These are phyloP conservation scores for Halichoeres trimaculatus DNA, from an alignment of 2,113 vertebrate species.

Conservation along the genomic window DNA sequence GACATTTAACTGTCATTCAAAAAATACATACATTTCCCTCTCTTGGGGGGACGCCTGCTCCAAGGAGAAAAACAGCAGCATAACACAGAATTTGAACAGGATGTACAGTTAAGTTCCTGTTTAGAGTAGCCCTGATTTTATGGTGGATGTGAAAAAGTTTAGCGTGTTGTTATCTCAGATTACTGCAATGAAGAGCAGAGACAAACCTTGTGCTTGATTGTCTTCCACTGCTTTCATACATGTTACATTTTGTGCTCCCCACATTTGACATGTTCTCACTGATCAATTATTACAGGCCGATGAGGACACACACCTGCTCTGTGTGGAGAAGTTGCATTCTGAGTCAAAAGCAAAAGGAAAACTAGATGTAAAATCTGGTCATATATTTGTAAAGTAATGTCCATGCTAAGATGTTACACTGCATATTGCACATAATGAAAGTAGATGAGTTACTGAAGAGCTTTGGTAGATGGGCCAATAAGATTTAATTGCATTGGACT, in stretches of 20 bases:
- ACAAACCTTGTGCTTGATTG: not conserved
- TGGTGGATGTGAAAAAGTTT: too few species aligned
- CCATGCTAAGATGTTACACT: not conserved
- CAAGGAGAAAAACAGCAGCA: not conserved
- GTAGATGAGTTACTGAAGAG: slow-evolving; percentile 20
- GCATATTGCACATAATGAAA: not conserved
- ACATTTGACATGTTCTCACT: not conserved
- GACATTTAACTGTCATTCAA: slow-evolving; percentile 1
- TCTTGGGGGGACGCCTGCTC: too few species aligned
- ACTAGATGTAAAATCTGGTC: not conserved
- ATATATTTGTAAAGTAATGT: not conserved
- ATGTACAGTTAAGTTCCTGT: not conserved
- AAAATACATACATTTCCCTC: not conserved
- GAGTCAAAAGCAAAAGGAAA: not conserved
- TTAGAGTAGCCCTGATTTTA: not conserved
- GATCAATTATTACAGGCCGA: not conserved
- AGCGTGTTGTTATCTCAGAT: not conserved
- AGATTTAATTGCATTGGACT: not conserved
- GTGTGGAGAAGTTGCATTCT: not conserved
- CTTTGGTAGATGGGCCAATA: not conserved
- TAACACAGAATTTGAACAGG: not conserved
- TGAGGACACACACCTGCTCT: not conserved
- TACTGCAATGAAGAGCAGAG: not conserved
- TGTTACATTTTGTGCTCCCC: not conserved
- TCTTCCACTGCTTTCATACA: not conserved